Conservation (phyloP, 2,113 vertebrate species). For the Aphyosemion australe region DNA sequence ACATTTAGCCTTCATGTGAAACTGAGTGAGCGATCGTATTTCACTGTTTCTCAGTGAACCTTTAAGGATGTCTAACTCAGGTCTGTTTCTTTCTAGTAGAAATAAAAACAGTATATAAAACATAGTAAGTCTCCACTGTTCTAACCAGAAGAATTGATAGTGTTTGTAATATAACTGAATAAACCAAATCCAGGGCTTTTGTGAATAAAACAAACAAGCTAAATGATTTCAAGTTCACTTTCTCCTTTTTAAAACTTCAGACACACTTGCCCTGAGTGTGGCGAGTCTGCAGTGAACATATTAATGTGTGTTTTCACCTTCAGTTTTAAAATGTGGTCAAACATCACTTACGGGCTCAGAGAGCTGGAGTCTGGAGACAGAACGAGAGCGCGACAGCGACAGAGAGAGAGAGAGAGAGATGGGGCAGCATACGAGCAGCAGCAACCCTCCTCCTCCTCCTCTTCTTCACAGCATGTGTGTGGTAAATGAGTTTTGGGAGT, state of each 20-base stretch:
- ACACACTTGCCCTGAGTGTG: conserved; percentile 12
- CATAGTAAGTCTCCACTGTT: neutral
- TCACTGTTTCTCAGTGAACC: too few relatives aligned
- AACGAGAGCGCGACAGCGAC: conserved; percentile 27
- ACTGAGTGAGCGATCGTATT: too few relatives aligned
- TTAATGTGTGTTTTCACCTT: conserved; percentile 63
- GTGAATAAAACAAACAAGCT: neutral
- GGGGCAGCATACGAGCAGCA: conserved; percentile 31
- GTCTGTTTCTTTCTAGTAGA: too few relatives aligned
- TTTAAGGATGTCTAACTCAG: too few relatives aligned
- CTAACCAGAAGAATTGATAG: neutral
- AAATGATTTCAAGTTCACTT: conserved; percentile 16
- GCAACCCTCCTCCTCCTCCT: conserved; percentile 31
- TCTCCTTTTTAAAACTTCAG: conserved; percentile 18
- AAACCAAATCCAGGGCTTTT: neutral
- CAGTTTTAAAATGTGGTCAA: conserved; percentile 66
- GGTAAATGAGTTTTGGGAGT: conserved; percentile 76
- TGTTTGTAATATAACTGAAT: neutral
- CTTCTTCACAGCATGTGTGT: conserved; percentile 28
- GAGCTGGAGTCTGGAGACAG: conserved; percentile 30
- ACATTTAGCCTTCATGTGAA: too few relatives aligned
- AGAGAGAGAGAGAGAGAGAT: conserved; percentile 18
- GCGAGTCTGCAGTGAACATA: conserved; percentile 9
- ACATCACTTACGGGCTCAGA: conserved; percentile 54
- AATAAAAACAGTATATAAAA: neutral